Percentiles rank a stretch among this genome's conserved stretches.
phyloP scores from a whole-genome alignment of 2,113 vertebrate species.

The Corythornis cristatus region DNA sequence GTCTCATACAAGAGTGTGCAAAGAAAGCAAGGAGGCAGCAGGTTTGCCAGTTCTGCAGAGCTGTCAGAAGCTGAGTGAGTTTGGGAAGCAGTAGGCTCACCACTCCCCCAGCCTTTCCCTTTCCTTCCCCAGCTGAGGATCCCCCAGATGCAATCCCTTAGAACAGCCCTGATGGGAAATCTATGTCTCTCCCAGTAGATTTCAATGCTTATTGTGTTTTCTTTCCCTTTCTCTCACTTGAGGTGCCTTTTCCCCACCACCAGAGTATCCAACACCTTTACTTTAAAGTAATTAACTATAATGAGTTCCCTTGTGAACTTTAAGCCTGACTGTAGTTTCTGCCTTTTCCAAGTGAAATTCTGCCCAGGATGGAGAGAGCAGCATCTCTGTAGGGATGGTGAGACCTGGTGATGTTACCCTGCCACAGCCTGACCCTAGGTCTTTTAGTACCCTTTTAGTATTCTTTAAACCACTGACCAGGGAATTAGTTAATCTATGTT shows the following conservation, averaged over 20 bases:
- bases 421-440: not conserved
- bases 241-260: not conserved
- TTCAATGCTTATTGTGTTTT: not conserved
- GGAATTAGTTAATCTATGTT: not conserved
- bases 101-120: not conserved
- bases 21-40: not conserved
- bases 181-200: not conserved
- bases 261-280: not conserved
- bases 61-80: not conserved
- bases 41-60: not conserved
- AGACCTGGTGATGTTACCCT: not conserved
- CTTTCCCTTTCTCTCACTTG: not conserved
- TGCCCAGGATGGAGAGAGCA: not conserved
- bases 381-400: accelerated
- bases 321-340: not conserved
- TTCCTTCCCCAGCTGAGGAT: not conserved
- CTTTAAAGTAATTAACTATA: constrained; percentile 21
- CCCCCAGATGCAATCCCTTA: not conserved
- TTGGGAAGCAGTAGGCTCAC: accelerated
- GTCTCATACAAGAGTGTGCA: not conserved
- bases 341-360: not conserved
- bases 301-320: not conserved
- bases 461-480: not conserved
- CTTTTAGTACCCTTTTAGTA: not conserved
- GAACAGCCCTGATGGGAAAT: not conserved